Base-by-base conservation (phyloP, 2,797 vertebrate genomes). In the Takifugu rubripes region DNA sequence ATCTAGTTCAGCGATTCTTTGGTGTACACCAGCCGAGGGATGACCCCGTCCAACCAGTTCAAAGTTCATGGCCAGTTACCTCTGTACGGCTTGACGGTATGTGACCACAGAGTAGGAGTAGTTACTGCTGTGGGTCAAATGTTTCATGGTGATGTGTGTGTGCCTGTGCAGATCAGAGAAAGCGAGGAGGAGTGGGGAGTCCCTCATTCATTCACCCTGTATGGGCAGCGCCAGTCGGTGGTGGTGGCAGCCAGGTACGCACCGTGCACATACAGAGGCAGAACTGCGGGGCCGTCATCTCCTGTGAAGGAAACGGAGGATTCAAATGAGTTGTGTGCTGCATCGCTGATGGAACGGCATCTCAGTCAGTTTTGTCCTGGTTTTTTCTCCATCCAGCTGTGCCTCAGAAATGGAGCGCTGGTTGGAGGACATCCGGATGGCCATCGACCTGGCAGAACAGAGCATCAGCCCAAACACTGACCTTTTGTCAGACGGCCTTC, bases 111-210 rank as follows among this genome's bases (percentile, higher is more conserved):
- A 11, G 15, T 33, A 1, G 36, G 36, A 14, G 36, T 3, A 1
- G 12, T 40, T 10, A 14, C 36, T 12, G 36, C 11, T 40, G 9
- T 40, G 1, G 14, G 36, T 10, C 33, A 14, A 3, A 12, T 5
- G 43, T 6, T 17, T 44, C n/a, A 44, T 17, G n/a, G 17, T 44
- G 2, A 15, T 43, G 14, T 26, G 1, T 8, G 16, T 62, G 5
- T 62, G 14, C 46, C 15, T 67, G 24, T 54, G 10, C 78, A 99
- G 97, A 91, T 98, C 52, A 91, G 94, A 84, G 93, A 94, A 61
- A 97, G 94, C 27, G 96, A 98, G 75, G 96, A 95, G 0, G 96
- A 99, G 75, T 99, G 96, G 96, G 95, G 96, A 0, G 94, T 98
- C 70, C 93, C 96, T 54, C 92, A 98, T 63, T 97, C 94, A 15